These are phyloP conservation scores for Strigops habroptila DNA, from an alignment of 2,113 vertebrate genomes.

Conservation along the genomic window DNA sequence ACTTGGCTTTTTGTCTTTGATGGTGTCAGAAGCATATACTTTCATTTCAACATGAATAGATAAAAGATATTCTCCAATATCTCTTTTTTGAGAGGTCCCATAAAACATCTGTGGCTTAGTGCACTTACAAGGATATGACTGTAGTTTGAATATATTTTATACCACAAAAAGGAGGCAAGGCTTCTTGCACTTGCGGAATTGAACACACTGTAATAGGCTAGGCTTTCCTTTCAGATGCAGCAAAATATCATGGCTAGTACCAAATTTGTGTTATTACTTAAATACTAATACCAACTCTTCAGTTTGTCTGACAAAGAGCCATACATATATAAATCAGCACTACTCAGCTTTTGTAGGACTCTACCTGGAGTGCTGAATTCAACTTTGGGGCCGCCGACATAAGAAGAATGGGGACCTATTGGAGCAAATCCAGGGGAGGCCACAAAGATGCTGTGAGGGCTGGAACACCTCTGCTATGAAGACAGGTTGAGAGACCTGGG, in stretches of 20 bases:
- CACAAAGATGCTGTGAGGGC: neutral
- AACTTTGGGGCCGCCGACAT: neutral
- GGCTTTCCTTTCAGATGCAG: neutral
- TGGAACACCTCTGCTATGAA: neutral
- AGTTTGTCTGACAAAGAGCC: neutral
- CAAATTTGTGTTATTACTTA: neutral
- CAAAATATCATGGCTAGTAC: neutral
- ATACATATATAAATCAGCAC: neutral
- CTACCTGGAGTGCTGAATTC: neutral
- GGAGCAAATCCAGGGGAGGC: neutral
- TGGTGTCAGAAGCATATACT: neutral
- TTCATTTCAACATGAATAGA: neutral
- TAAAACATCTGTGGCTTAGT: neutral
- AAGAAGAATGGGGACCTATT: neutral
- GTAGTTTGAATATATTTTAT: neutral
- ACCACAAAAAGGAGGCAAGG: neutral
- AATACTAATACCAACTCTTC: neutral
- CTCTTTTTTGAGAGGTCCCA: neutral
- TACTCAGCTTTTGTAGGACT: neutral
- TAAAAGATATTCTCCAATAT: neutral
- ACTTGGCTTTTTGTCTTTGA: neutral
- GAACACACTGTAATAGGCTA: neutral
- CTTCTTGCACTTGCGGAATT: neutral
- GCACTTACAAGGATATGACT: neutral
- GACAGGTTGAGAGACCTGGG: neutral